Percentiles rank a stretch among this genome's conserved stretches.
phyloP scores from a whole-genome alignment of 2,797 vertebrate genomes.

The Buphagus erythrorhynchus region DNA sequence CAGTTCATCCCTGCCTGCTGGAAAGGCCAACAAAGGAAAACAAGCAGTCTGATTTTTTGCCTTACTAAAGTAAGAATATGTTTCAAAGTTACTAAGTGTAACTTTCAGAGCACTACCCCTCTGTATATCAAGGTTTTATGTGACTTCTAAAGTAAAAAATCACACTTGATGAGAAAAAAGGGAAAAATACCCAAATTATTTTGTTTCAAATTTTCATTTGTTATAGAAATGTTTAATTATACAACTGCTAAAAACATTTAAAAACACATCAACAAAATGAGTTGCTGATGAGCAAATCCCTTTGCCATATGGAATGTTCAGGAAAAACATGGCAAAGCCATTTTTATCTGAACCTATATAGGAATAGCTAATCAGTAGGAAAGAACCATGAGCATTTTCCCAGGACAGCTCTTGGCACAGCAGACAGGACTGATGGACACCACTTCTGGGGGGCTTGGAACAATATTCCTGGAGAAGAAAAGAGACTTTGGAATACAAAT shows the following conservation, averaged over 20 bases:
- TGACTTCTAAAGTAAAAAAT: not conserved
- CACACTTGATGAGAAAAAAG: not conserved
- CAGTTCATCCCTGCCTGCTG: rapidly evolving
- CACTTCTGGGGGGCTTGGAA: rapidly evolving
- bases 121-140: not conserved
- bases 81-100: not conserved
- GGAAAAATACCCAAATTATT: not conserved
- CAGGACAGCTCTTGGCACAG: not conserved
- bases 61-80: not conserved
- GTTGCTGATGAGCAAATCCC: not conserved
- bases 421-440: not conserved
- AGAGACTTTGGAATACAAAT: not conserved
- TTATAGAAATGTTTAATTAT: not conserved
- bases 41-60: not conserved
- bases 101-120: not conserved
- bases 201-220: not conserved
- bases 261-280: not conserved
- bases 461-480: not conserved
- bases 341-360: rapidly evolving
- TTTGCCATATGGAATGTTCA: not conserved
- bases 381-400: not conserved
- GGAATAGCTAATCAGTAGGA: not conserved
- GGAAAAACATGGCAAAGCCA: not conserved
- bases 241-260: not conserved
- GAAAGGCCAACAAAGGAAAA: not conserved